These are phyloP conservation scores for Manis crassicaudata DNA, from an alignment of 2,797 vertebrate species.

Conservation along the genomic window DNA sequence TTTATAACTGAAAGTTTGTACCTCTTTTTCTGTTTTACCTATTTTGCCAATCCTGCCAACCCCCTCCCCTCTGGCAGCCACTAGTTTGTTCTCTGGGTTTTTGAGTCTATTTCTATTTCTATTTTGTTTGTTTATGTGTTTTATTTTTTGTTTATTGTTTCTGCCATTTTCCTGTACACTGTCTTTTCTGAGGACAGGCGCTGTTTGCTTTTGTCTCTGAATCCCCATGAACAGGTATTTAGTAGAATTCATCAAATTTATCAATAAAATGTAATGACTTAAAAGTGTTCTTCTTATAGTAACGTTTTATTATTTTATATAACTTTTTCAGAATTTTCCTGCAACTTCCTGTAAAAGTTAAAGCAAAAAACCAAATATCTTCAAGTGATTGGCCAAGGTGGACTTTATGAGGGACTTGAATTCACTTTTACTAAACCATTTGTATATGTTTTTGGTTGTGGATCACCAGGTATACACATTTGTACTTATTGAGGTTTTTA, in stretches of 20 bases:
- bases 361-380: neutral
- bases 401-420: neutral
- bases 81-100: too few relatives aligned
- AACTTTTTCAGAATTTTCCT: conserved; percentile 20
- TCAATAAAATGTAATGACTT: neutral
- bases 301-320: neutral
- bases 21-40: too few relatives aligned
- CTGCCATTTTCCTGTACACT: neutral
- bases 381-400: neutral
- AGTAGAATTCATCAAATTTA: neutral
- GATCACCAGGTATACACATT: neutral
- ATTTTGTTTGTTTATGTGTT: too few relatives aligned
- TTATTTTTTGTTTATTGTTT: neutral
- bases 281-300: neutral
- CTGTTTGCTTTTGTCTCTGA: neutral
- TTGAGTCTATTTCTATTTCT: too few relatives aligned
- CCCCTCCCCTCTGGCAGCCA: too few relatives aligned
- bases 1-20: too few relatives aligned
- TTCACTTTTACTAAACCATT: neutral
- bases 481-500: neutral
- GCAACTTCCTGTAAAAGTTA: neutral
- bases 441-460: neutral
- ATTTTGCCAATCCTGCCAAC: too few relatives aligned
- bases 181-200: neutral
- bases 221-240: neutral